Base-by-base conservation (phyloP, 2,113 vertebrate species). In the Corydoras maculifer region DNA sequence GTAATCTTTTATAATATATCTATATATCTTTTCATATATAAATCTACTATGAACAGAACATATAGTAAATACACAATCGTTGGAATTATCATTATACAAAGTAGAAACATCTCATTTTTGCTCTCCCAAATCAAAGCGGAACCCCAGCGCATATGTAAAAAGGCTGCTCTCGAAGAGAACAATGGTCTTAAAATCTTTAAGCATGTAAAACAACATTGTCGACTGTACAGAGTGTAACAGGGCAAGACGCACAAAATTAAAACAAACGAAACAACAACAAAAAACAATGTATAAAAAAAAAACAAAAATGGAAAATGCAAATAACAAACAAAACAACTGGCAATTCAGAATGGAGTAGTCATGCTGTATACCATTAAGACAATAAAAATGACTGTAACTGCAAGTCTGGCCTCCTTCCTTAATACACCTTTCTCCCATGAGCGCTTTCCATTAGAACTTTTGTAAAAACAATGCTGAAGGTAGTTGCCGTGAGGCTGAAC, bases 11-110 rank as follows among this genome's bases (percentile, higher is more conserved):
- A 87, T 87, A 86, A 87, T 86, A 90, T 84, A 86, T 78, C 74
- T 84, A 80, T 79, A 87, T 84, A 87, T 86, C 84, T 58, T 72
- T 50, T 80, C 70, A 88, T 87, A 90, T 90, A 91, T 83, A 91
- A 91, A 90, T 91, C 89, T 91, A 90, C 82, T 91, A 89, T 91
- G 78, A 91, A 91, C 89, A 91, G 83, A 91, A 87, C 85, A 87
- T 83, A 81, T 83, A 86, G 82, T 90, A 89, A 90, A 89, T 91
- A 90, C 88, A 90, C 86, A 89, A 86, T 86, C 57, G 63, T 83
- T 50, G 77, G 82, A 48, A 77, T 83, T 70, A 86, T 84, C 73
- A 85, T 87, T 89, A 85, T 89, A 91, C 88, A 90, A 90, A 89
- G 89, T 87, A 88, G 79, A 90, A 90, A 88, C 80, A 83, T 84